Base-by-base conservation (phyloP, 2,113 vertebrate species). In the Heloderma charlesbogerti region DNA sequence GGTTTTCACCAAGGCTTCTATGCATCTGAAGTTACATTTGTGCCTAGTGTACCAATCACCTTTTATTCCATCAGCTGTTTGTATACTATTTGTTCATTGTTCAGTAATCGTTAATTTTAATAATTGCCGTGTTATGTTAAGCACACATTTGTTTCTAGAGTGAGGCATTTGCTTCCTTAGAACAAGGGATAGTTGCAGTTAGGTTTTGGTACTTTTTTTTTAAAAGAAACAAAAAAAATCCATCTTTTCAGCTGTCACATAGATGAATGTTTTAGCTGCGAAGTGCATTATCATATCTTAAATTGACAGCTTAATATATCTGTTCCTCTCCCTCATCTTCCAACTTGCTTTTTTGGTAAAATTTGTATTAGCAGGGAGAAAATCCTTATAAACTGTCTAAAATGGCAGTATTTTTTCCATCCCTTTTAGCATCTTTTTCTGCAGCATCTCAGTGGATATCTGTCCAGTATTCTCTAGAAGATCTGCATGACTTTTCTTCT, bases 241-340 rank as follows among this genome's bases (percentile, higher is more conserved):
- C 13, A 75, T 90, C 87, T 90, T 8, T 89, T 92, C 40, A 72
- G 0, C 67, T 90, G 54, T 88, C 43, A 3, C 25, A 2, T 16
- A 87, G 34, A 89, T 60, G 7, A 90, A 91, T 4, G 10, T 93
- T 91, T 93, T 54, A 48, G 86, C 29, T 92, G 57, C 86, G 57
- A 92, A 92, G 34, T 2, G 82, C 9, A 29, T 89, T 91, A 40
- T 78, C 0, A 3, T 78, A 66, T 88, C 37, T 91, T 91, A 91
- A 94, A 89, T 60, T 91, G 83, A 81, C 75, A 91, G 25, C 27
- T 45, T 94, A 31, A 84, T 93, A n/a, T 92, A 6, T 86, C 86
- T 9, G 1, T 1, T 71, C 40, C 25, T 89, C 92, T 91, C 3
- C 57, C 9, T 5, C n/a, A 6, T 13, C 66, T n/a, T 57, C 89